Base-by-base conservation (phyloP, 2,113 vertebrate species). In the Python bivittatus region DNA sequence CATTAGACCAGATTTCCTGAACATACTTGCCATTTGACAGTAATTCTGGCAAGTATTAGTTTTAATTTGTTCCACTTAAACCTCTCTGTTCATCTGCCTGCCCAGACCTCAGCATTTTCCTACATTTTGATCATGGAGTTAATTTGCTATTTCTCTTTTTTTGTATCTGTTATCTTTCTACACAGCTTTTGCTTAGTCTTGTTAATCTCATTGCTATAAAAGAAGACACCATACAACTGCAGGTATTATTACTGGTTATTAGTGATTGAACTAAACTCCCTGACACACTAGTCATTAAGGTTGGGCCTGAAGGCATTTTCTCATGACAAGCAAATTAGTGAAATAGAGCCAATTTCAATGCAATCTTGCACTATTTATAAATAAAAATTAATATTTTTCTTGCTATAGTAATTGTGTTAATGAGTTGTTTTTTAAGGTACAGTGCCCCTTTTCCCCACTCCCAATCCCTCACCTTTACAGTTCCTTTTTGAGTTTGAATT, bases 111-210 rank as follows among this genome's bases (percentile, higher is more conserved):
- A 85, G 42, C 87, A 6, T n/a, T 90, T 57, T 25, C 11, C 53
- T 88, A 38, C 57, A 42, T 64, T 10, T 29, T 91, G 42, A 25
- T 33, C 86, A 84, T 0, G 0, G 53, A 52, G 2, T 88, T 9
- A 33, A 22, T 64, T 52, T 44, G 13, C 0, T 0, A 52, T 25
- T 27, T 11, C 5, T 27, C 52, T 42, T 3, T 25, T 20, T 68
- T 7, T 11, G 1, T 68, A 42, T n/a, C 20, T 48, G 1, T 0
- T 0, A 61, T 56, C 4, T 53, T 6, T 0, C 0, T 27, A 23
- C 9, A 4, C 38, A 79, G 61, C 17, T 44, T 68, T 68, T 64
- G 9, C 25, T 61, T 38, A 52, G 44, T 25, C 29, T 52, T 33
- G 33, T 61, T 0, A 0, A 53, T 53, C 5, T 56, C 48, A n/a